phyloP scores from a whole-genome alignment of 2,113 vertebrate genomes.

The Echinops telfairi region DNA sequence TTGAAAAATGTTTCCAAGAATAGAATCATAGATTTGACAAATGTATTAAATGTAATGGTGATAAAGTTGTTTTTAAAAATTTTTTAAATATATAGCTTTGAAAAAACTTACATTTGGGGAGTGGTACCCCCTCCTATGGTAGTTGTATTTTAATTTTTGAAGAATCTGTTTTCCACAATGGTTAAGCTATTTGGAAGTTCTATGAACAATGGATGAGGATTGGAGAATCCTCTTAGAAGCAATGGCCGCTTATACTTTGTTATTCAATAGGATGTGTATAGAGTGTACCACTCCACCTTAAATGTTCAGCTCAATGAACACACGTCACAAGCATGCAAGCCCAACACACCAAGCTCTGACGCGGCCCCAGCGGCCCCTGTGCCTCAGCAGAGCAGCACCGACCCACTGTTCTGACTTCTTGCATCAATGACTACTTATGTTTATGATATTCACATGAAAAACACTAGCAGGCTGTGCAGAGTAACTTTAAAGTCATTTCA shows the following conservation, averaged over 20 bases:
- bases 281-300: neutral
- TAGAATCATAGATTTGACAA: too few species aligned
- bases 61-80: too few species aligned
- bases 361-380: neutral
- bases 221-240: neutral
- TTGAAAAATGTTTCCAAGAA: too few species aligned
- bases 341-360: neutral
- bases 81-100: too few species aligned
- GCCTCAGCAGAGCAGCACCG: neutral
- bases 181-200: neutral
- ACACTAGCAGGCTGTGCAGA: too few species aligned
- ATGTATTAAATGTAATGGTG: too few species aligned
- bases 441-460: neutral
- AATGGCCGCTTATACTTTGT: neutral
- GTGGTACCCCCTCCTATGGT: neutral
- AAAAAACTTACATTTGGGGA: too few species aligned
- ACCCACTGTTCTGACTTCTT: neutral
- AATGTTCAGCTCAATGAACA: neutral
- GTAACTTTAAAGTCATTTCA: neutral
- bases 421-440: neutral
- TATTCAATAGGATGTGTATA: neutral
- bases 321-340: neutral
- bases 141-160: neutral
- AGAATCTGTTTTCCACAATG: neutral
- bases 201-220: neutral